A percentile compares a stretch with the other conserved stretches of the same genome.
Conservation (phyloP, 2,113 vertebrate genomes). For the Melanocharis versteri region DNA sequence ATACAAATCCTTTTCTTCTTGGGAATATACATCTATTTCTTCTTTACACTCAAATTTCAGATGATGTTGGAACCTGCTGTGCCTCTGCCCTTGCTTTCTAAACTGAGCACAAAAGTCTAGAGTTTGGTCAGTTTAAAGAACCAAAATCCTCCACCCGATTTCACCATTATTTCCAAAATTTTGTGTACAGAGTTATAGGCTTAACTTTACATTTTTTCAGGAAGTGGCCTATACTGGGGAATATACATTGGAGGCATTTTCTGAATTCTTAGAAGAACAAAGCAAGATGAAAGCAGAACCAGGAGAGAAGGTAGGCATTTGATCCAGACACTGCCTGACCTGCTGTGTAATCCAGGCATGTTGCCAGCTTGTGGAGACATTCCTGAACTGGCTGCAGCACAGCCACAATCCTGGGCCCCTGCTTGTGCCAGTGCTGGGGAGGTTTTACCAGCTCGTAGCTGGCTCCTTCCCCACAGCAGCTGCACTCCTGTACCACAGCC, state of each 20-base stretch:
- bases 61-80: background rate
- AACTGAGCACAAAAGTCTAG: background rate
- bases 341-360: background rate
- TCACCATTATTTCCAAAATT: background rate
- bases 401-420: rapidly evolving
- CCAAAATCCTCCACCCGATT: background rate
- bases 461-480: background rate
- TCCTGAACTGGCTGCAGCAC: rapidly evolving
- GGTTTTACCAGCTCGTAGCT: background rate
- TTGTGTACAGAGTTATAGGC: background rate
- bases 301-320: conserved; percentile 44
- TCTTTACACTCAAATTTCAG: background rate
- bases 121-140: background rate
- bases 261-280: conserved; percentile 71
- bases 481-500: background rate
- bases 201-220: conserved; percentile 20
- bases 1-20: background rate
- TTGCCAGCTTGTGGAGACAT: background rate
- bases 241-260: conserved; percentile 63
- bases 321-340: background rate
- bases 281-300: background rate
- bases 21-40: background rate
- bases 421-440: rapidly evolving
- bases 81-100: background rate
- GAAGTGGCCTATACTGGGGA: conserved; percentile 61